Percentiles rank a stretch among this genome's conserved stretches.
Evolutionary conservation across 2,113 vertebrate genomes (phyloP).

Genomic region (Sphaerodactylus townsendi): DNA sequence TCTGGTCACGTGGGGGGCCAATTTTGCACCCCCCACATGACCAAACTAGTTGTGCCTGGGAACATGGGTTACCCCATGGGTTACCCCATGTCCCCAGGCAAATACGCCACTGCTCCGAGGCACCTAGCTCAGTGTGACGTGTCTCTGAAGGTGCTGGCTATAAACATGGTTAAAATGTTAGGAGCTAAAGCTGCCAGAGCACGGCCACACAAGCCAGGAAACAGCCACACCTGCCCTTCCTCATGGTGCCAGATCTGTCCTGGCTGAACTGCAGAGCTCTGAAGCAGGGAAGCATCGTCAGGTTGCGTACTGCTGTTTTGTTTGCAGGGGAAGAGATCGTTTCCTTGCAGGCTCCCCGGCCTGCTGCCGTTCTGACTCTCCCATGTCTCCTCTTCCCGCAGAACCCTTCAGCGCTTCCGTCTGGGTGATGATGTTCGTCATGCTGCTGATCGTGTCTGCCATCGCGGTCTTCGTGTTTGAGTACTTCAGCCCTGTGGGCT

Average conservation of each 20-base stretch:
- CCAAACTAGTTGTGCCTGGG: too few relatives aligned
- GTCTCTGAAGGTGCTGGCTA: too few relatives aligned
- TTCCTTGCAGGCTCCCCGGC: not conserved
- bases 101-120: too few relatives aligned
- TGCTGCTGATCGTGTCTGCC: conserved; percentile 96
- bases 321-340: not conserved
- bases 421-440: conserved; percentile 99
- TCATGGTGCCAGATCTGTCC: not conserved
- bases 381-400: conserved; percentile 63
- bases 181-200: too few relatives aligned
- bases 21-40: too few relatives aligned
- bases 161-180: too few relatives aligned
- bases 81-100: too few relatives aligned
- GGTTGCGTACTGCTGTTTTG: conserved; percentile 16
- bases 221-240: not conserved
- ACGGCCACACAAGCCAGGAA: too few relatives aligned
- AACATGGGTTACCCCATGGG: too few relatives aligned
- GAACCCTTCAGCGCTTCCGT: conserved; percentile 99
- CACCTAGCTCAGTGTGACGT: too few relatives aligned
- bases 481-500: conserved; percentile 96
- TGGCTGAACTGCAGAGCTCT: not conserved
- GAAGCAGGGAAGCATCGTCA: not conserved
- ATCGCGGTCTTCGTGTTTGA: conserved; percentile 98
- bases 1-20: too few relatives aligned
- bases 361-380: not conserved